Percentiles rank a stretch among this genome's conserved stretches.
phyloP scores from a whole-genome alignment of 2,113 vertebrate genomes.

The Cheilinus undulatus region DNA sequence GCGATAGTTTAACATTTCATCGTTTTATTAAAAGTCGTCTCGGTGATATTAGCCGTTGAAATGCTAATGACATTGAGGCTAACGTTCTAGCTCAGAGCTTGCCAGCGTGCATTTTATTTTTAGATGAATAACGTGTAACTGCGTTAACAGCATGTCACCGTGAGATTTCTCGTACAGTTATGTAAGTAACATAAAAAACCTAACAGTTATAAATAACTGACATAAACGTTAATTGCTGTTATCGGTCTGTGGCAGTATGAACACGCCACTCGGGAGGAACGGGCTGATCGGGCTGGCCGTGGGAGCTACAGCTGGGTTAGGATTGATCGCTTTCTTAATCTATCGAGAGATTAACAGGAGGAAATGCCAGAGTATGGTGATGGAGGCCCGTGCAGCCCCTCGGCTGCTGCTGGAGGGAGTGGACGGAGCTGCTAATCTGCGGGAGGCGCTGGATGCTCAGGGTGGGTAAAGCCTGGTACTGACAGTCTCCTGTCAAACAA shows the following conservation, averaged over 20 bases:
- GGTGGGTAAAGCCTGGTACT: slow-evolving; percentile 48
- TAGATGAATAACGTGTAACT: not conserved
- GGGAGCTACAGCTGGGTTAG: slow-evolving; percentile 76
- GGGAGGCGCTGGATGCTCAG: slow-evolving; percentile 37
- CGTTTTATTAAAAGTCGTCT: not conserved
- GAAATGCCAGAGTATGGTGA: slow-evolving; percentile 25
- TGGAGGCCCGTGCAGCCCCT: not conserved
- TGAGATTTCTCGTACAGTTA: not conserved
- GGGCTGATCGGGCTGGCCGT: slow-evolving; percentile 73
- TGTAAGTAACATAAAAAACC: no score
- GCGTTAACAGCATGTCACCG: not conserved
- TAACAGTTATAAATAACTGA: not conserved
- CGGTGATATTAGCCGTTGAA: not conserved
- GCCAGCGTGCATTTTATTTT: not conserved
- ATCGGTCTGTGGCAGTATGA: slow-evolving; percentile 43
- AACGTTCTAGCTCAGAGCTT: slow-evolving; percentile 15
- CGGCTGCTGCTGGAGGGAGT: not conserved
- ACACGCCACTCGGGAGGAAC: slow-evolving; percentile 63
- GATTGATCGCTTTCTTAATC: slow-evolving; percentile 74
- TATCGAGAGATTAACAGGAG: slow-evolving; percentile 69
- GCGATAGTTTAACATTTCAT: not conserved
- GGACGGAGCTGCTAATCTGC: slow-evolving; percentile 21
- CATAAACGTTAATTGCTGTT: not conserved
- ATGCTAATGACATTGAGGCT: slow-evolving; percentile 25
- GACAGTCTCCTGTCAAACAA: no score